Base-by-base conservation (phyloP, 2,797 vertebrate genomes). In the Loriculus beryllinus region DNA sequence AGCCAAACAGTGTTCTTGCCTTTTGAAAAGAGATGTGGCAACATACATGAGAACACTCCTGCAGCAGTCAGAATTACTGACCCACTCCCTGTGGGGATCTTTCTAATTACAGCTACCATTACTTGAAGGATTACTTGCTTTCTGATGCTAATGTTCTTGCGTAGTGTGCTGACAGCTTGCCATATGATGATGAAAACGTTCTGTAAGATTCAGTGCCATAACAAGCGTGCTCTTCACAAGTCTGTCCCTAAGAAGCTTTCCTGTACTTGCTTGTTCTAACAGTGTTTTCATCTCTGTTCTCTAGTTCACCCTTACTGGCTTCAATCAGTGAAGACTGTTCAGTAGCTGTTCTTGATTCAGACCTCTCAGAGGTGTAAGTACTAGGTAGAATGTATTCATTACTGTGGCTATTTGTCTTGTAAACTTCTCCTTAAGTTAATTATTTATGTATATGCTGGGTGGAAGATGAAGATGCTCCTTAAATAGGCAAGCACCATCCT, bases 291-390 rank as follows among this genome's bases (percentile, higher is more conserved):
- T 74, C 35, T 89, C 64, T 91, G 19, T 52, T 35, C 79, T 57
- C 4, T 89, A 99, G 99, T 79, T 89, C 96, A 52, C 97, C 98
- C 48, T 96, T 99, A 52, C 97, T 99, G 88, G 99, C 99, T 71
- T 98, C 99, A 14, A 92, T 99, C 82, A 99, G 99, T 90, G 98
- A 99, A 91, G 99, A 99, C 96, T 99, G 99, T 91, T 98, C 98
- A 5, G 96, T 99, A 19, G 98, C 98, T n/a, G 99, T 99, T 84
- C 92, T 99, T 94, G 98, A 99, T 85, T 95, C 98, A 3, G 97
- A 98, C 47, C 97, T 99, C 63, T 97, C 95, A 16, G 98, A 99
- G 98, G 97, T 99, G 99, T 99, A 97, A 99, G 99, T 98, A 93
- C 59, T 18, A 69, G 40, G 16, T 35, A 35, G 26, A 81, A 25